These are phyloP conservation scores for Periplaneta americana DNA, from an alignment of 1,140 invertebrate genomes.

Conservation along the genomic window DNA sequence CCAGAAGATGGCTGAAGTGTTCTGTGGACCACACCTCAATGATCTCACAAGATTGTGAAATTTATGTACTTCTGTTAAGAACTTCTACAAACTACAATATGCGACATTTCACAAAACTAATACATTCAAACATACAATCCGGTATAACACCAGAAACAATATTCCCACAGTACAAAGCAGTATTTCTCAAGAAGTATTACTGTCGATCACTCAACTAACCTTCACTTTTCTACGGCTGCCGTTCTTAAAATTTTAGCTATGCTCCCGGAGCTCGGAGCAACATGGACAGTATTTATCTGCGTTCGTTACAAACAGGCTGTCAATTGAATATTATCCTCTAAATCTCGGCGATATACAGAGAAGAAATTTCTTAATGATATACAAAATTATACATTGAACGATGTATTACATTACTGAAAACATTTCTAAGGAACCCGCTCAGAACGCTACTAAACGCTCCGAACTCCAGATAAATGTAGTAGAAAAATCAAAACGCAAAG, in stretches of 20 bases:
- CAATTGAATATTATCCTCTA: no score
- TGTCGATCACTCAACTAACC: background rate
- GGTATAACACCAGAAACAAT: background rate
- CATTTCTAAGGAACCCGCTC: background rate
- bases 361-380: no score
- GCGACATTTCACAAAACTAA: background rate
- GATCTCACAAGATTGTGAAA: background rate
- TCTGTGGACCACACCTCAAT: background rate
- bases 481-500: no score
- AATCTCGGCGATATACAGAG: no score
- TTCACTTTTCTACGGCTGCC: background rate
- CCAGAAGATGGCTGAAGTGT: background rate
- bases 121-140: background rate
- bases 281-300: background rate
- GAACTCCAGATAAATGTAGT: no score
- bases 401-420: background rate
- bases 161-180: background rate
- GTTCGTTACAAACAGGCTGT: background rate
- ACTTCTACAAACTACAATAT: background rate
- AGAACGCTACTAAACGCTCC: background rate
- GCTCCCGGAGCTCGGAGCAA: background rate
- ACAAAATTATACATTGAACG: no score
- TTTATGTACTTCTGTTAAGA: background rate
- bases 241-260: background rate
- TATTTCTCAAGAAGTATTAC: background rate